Base-by-base conservation (phyloP, 2,888 invertebrate species). In the Clostera curtula region DNA sequence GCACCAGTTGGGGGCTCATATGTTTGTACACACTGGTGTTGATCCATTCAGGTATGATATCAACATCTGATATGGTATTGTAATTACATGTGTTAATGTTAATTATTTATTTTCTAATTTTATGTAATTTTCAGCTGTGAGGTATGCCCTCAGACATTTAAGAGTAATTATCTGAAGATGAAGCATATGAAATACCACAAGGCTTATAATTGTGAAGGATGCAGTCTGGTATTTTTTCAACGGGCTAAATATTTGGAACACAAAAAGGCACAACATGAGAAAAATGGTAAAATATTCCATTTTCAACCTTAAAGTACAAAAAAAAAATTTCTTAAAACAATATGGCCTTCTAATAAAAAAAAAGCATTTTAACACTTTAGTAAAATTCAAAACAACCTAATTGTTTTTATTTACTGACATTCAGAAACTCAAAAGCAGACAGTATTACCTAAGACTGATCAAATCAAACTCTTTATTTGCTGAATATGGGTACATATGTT, bases 1-100 rank as follows among this genome's bases (percentile, higher is more conserved):
- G 45, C 61, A 83, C 40, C 86, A 86, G 39, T 58, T 88, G 23
- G 77, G 71, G 20, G 70, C 85, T 5, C 90, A 90, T 43, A 82
- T 86, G 66, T 83, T 82, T 17, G 48, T 55, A 9, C 89, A 90
- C 44, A 85, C 84, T 17, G 82, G 85, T 12, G 43, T 80, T 9
- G 80, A 76, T 51, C 56, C 72, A 24, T 83, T 77, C 48, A 63
- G 65, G 82, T 79, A 16, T 21, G 25, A 21, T 25, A 19, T 24
- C 14, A 5, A 27, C 23, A 10, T 18, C 6, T 25, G 10, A 24
- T 25, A 16, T 19, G 10, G 12, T 17, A 13, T 17, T 16, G 16
- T 21, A 8, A 18, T 22, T 15, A 23, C 21, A 17, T 15, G 4
- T 15, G 8, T 18, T 3, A 18, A n/a, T 18, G 8, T 13, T 15